Base-by-base conservation (phyloP, 2,113 vertebrate species). In the Polypterus senegalus region DNA sequence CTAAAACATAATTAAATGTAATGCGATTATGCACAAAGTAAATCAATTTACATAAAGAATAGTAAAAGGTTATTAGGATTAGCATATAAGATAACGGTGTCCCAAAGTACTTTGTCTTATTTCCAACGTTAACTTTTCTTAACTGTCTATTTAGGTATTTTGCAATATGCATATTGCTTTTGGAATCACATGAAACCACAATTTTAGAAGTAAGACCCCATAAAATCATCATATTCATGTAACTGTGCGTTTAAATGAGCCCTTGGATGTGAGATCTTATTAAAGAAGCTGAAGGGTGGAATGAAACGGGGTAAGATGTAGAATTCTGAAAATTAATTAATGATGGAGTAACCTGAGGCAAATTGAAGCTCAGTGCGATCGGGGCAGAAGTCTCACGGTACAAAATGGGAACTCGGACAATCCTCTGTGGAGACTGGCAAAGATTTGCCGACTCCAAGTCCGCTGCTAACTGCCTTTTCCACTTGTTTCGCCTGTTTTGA, bases 371-470 rank as follows among this genome's bases (percentile, higher is more conserved):
- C 75, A 90, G 66, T 0, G 79, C 64, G 0, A 76, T 61, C 0
- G 84, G 71, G 3, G 81, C 67, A 5, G 86, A 77, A 58, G 83
- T 88, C 54, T 96, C 92, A 9, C 92, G 93, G 66, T 97, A 97
- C 46, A 98, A 75, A 60, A 97, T 89, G 2, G 94, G 94, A 10
- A 95, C 92, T 45, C 92, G 79, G 60, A 97, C 90, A 58, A 96
- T 82, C 76, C 93, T 80, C 73, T 92, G 94, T 9, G 81, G 78
- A 0, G 86, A 81, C 60, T 87, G 91, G 3, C 86, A 82, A 61
- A 91, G 66, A 5, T 85, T 89, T 7, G 83, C 87, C 3, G 87
- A 89, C 69, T 95, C 92, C 54, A 96, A 72, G 58, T 96, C 92
- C 1, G 91, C 93, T 3, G 89, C 81, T 70, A 93, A 70, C 70